Evolutionary conservation across 2,888 invertebrate species (phyloP), one percentile per base, ranked within the genome.

Genomic region (Pterobdella sp.): DNA sequence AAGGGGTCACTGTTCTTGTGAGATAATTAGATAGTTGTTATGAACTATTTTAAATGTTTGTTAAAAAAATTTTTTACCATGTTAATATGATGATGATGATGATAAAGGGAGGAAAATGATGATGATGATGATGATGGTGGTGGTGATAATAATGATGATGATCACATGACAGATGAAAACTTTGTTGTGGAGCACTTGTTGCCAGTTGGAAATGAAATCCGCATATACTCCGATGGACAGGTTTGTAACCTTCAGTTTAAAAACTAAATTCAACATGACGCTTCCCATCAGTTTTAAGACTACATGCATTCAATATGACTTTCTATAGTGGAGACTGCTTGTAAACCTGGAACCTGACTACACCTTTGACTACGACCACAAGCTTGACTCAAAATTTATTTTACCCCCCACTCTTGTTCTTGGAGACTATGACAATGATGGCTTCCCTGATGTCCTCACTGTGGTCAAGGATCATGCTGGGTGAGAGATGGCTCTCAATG

Each of bases 351-450:
- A 60, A 22, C 22, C 37, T 10, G 56, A 68, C 7, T 31, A 32
- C 60, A 29, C 22, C 26, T 70, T 36, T n/a, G 72, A 36, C 22
- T 66, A 31, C 63, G 26, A 14, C 29, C 42, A 68, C 31, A 10
- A 22, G 4, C 31, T 49, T n/a, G 32, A 14, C 22, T 7, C 31
- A 26, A 76, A 66, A 66, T 78, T 10, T 29, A 74, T n/a, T 32
- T 22, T 79, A n/a, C 81, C 80, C 0, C 77, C 82, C 1, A 91
- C 92, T 0, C 86, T 94, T 77, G 87, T 92, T 49, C 90, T 90
- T 78, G 95, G 94, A 1, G 96, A 96, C 83, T 93, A 91, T 79
- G 94, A 96, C 81, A 90, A 95, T 89, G 95, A 96, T 84, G 95
- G 95, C 0, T 95, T 91, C 85, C 94, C 94, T 2, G 96, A 96